Conservation (phyloP, 2,888 invertebrate species). For the Harmothoe impar region DNA sequence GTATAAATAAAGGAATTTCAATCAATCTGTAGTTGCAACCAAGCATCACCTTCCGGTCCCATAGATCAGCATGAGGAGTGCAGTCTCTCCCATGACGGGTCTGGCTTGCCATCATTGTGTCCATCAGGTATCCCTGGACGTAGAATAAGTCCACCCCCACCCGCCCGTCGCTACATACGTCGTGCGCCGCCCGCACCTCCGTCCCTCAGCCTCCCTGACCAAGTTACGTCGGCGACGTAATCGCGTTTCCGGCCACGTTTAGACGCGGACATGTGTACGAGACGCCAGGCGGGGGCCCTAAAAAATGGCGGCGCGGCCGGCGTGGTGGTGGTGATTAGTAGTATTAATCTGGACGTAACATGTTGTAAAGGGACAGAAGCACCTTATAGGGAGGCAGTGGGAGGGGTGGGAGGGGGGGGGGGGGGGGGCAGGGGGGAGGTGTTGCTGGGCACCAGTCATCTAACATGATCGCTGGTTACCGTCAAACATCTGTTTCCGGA, state of each 20-base stretch:
- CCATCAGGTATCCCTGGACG: too few relatives aligned
- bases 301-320: not conserved
- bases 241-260: conserved; percentile 48
- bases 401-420: not conserved
- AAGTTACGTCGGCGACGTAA: conserved; percentile 26
- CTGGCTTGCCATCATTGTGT: too few relatives aligned
- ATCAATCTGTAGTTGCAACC: too few relatives aligned
- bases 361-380: conserved; percentile 12
- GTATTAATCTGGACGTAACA: conserved; percentile 50
- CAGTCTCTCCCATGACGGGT: too few relatives aligned
- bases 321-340: not conserved
- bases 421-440: not conserved
- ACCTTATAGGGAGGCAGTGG: not conserved
- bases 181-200: conserved; percentile 13
- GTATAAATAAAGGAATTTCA: too few relatives aligned
- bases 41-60: too few relatives aligned
- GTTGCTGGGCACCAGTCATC: not conserved
- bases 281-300: not conserved
- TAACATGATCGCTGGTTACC: conserved; percentile 25
- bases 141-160: not conserved
- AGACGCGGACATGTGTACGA: conserved; percentile 50
- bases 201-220: conserved; percentile 39
- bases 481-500: conserved; percentile 23
- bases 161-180: conserved; percentile 37
- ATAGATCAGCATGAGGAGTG: too few relatives aligned